Evolutionary conservation across 2,888 invertebrate genomes (phyloP), one percentile per base, ranked within the genome.

Genomic region (Baronia brevicornis): DNA sequence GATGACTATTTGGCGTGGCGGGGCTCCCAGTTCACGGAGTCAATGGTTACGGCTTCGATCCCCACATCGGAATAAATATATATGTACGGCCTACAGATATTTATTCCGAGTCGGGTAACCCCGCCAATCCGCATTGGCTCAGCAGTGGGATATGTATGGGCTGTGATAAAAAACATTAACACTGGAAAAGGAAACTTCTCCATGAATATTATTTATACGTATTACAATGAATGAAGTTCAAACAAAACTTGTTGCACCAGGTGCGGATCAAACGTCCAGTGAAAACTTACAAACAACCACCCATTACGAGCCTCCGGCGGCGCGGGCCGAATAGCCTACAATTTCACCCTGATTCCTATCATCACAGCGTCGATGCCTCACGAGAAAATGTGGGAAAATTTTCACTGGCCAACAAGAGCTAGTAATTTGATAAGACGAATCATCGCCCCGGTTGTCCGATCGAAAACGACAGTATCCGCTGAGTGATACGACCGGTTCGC

Each of bases 341-440:
- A 82, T 82, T 77, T 79, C 70, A 61, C 65, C 67, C 78, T 78
- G 80, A 84, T 84, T 71, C 78, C 79, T 82, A 82, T 79, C 70
- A 84, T 82, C 78, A 58, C 53, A 47, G 48, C 54, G 48, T 42
- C 60, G 62, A 61, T 58, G 60, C 54, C 57, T 61, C 50, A 49
- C 62, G 63, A 80, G 82, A 84, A 82, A 84, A 82, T 79, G 78
- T 78, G 79, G 74, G 79, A 79, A 80, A 66, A 78, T 80, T 79
- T 84, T 79, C 79, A 78, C 77, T 70, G 63, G 60, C 61, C 58
- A 54, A 60, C 56, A 51, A 63, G 60, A 65, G 66, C 65, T 56
- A 36, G 67, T 70, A 75, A 80, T 82, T 82, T 82, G 78, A 82
- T 80, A 71, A 74, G 73, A 60, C 63, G 75, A 72, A 75, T 73